Conservation (phyloP, 2,888 invertebrate genomes). For the Buathra laborator region DNA sequence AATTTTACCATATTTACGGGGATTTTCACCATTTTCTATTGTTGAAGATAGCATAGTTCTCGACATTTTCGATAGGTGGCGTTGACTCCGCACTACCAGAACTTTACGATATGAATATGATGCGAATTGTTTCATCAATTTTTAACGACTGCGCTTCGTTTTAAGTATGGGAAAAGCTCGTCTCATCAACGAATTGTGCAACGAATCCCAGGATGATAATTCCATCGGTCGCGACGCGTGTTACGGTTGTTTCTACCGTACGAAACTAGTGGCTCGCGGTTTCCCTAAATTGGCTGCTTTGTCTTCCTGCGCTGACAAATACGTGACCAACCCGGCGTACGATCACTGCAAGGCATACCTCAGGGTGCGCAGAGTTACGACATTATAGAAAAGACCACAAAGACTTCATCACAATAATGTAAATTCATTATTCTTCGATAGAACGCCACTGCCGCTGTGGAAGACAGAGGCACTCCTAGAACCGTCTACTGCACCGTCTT, state of each 20-base stretch:
- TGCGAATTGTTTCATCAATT: too few relatives aligned
- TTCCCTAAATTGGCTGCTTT: constrained; percentile 78
- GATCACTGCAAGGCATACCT: constrained; percentile 79
- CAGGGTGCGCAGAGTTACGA: constrained; percentile 70
- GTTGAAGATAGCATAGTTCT: too few relatives aligned
- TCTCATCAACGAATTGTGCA: constrained; percentile 88
- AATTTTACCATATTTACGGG: too few relatives aligned
- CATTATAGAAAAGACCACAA: too few relatives aligned
- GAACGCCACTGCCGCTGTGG: constrained; percentile 74
- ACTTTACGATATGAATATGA: too few relatives aligned
- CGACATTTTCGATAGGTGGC: too few relatives aligned
- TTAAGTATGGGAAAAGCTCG: constrained; percentile 85
- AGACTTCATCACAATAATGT: constrained; percentile 14
- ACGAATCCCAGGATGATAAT: constrained; percentile 88
- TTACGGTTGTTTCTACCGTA: constrained; percentile 88
- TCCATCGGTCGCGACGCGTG: constrained; percentile 88
- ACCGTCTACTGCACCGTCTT: constrained; percentile 81
- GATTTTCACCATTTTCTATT: too few relatives aligned
- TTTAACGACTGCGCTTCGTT: constrained; percentile 47
- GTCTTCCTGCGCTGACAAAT: constrained; percentile 77
- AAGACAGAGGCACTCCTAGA: constrained; percentile 71
- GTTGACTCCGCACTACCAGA: too few relatives aligned
- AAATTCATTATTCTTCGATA: constrained; percentile 57
- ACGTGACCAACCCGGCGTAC: constrained; percentile 78
- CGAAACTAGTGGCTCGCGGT: constrained; percentile 83